These are phyloP conservation scores for Grapholita molesta DNA, from an alignment of 1,140 invertebrate genomes.

Conservation along the genomic window DNA sequence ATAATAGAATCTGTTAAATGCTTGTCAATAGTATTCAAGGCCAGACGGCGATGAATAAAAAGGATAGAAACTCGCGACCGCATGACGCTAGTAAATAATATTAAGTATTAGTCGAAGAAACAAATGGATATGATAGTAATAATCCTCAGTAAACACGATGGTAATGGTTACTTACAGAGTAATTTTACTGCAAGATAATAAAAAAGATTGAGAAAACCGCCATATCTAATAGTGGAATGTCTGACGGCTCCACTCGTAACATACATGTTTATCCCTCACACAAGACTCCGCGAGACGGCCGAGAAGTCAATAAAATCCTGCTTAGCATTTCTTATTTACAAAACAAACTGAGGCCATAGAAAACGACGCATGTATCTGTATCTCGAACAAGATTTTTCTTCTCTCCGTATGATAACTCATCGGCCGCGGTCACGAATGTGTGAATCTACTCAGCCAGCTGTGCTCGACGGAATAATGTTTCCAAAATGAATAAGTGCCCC, in stretches of 20 bases:
- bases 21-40: conserved; percentile 50
- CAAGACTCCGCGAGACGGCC: conserved; percentile 26
- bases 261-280: conserved; percentile 32
- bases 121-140: conserved; percentile 30
- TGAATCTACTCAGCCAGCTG: conserved; percentile 13
- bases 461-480: conserved; percentile 12
- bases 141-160: conserved; percentile 28
- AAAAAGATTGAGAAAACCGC: conserved; percentile 29
- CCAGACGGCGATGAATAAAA: conserved; percentile 63
- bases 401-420: conserved; percentile 8
- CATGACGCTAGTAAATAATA: conserved; percentile 30
- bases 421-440: conserved; percentile 7
- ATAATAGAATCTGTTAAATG: conserved; percentile 41
- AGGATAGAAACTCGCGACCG: conserved; percentile 46
- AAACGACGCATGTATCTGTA: conserved; percentile 22
- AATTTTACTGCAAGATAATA: conserved; percentile 30
- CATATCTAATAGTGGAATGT: conserved; percentile 21
- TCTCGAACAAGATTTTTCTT: conserved; percentile 14
- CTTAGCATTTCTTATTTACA: conserved; percentile 33
- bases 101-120: conserved; percentile 42
- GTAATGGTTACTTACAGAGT: conserved; percentile 39
- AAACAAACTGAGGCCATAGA: conserved; percentile 26
- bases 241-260: conserved; percentile 31
- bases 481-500: conserved; percentile 5
- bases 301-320: conserved; percentile 38